These are phyloP conservation scores for Epirrita christyi DNA, from an alignment of 2,888 invertebrate species.

Conservation along the genomic window DNA sequence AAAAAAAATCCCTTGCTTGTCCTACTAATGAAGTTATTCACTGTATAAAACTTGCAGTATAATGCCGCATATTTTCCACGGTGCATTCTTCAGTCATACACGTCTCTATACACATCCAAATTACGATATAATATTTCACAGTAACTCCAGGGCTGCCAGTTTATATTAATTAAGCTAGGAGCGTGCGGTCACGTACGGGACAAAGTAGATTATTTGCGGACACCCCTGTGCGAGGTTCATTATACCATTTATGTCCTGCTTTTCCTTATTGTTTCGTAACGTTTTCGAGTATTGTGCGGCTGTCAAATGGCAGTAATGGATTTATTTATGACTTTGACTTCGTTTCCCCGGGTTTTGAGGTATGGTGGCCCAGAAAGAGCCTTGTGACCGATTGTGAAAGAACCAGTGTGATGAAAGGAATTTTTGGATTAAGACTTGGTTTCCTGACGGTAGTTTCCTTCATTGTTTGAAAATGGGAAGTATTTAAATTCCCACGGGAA, in stretches of 20 bases:
- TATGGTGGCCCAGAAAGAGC: too few relatives aligned
- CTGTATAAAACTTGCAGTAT: too few relatives aligned
- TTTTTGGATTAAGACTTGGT: too few relatives aligned
- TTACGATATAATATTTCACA: conserved; percentile 27
- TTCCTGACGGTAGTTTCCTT: too few relatives aligned
- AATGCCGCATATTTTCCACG: neutral
- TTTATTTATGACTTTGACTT: too few relatives aligned
- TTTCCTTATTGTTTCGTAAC: conserved; percentile 52
- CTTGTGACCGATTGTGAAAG: neutral
- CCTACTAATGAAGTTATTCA: too few relatives aligned
- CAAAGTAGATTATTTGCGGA: conserved; percentile 63
- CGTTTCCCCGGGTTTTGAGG: too few relatives aligned
- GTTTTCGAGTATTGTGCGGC: conserved; percentile 25
- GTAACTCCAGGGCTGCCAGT: conserved; percentile 43
- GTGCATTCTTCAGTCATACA: neutral
- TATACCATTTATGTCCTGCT: conserved; percentile 42
- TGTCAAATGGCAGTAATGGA: too few relatives aligned
- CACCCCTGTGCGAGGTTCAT: conserved; percentile 53
- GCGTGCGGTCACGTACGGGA: conserved; percentile 55
- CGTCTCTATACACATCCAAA: conserved; percentile 9
- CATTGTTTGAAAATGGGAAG: too few relatives aligned
- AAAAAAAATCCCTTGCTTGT: too few relatives aligned
- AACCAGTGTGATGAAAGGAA: too few relatives aligned
- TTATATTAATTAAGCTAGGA: conserved; percentile 62
- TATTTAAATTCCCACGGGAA: too few relatives aligned